Percentiles rank a stretch among this genome's conserved stretches.
Conservation (phyloP, 53 echinoderm and acorn worm species). For the Paracentrotus lividus region DNA sequence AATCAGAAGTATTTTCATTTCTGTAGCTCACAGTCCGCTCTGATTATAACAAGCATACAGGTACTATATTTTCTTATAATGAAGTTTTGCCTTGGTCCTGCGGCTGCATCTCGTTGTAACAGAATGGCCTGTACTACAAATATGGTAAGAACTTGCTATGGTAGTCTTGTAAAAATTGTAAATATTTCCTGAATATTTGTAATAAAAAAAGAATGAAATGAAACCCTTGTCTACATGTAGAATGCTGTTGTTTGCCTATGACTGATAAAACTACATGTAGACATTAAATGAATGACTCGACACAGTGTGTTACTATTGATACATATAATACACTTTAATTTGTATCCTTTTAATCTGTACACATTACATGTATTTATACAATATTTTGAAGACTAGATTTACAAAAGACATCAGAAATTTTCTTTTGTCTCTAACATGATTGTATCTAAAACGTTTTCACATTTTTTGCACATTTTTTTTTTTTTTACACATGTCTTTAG, state of each 20-base stretch:
- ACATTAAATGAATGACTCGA: not conserved
- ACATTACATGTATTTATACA: constrained; percentile 58
- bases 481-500: not conserved
- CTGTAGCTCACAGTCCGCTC: too few species aligned
- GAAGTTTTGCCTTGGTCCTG: too few species aligned
- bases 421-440: constrained; percentile 32
- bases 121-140: too few species aligned
- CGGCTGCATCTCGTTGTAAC: too few species aligned
- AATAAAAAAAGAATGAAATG: constrained; percentile 11
- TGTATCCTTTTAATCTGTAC: constrained; percentile 57
- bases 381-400: constrained; percentile 57
- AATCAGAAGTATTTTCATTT: too few species aligned
- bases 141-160: too few species aligned
- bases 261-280: not conserved
- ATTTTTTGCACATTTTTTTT: not conserved
- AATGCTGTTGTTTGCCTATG: not conserved
- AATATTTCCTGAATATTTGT: constrained; percentile 51
- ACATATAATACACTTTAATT: constrained; percentile 61
- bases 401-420: constrained; percentile 45
- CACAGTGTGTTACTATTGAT: constrained; percentile 21
- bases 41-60: too few species aligned
- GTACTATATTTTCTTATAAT: too few species aligned
- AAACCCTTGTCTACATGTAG: not conserved
- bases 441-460: constrained; percentile 1
- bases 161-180: constrained; percentile 24